phyloP scores from a whole-genome alignment of 1,140 invertebrate genomes.

The Campoletis sonorensis region DNA sequence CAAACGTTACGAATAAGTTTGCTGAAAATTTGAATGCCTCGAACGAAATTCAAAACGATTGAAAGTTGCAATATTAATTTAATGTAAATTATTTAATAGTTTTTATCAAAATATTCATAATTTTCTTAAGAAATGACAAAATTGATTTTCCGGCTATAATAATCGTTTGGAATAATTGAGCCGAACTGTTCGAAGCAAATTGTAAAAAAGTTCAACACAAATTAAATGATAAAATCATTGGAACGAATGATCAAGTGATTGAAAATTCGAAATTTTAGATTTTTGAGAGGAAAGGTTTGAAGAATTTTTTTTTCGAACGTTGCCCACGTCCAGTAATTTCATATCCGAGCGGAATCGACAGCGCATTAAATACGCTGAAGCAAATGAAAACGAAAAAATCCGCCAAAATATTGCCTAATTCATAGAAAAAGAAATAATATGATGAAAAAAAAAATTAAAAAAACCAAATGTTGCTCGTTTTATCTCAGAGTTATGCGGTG shows the following conservation, averaged over 20 bases:
- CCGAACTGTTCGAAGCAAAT: too few relatives aligned
- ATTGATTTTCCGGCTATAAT: not conserved
- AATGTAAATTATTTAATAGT: too few relatives aligned
- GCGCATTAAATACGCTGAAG: conserved; percentile 1
- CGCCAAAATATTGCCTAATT: conserved; percentile 51
- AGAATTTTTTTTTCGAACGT: conserved; percentile 3
- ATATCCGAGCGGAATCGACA: not conserved
- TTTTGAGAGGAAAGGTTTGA: not conserved
- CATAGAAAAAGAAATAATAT: conserved; percentile 44
- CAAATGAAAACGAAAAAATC: conserved; percentile 2
- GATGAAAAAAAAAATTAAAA: too few relatives aligned
- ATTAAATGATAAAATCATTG: too few relatives aligned
- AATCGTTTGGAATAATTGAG: too few relatives aligned
- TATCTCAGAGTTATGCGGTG: conserved; percentile 41
- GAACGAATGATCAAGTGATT: too few relatives aligned
- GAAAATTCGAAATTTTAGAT: too few relatives aligned
- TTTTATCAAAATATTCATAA: too few relatives aligned
- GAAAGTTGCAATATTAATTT: too few relatives aligned
- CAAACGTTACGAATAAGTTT: not conserved
- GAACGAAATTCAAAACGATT: too few relatives aligned
- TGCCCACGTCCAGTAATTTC: not conserved
- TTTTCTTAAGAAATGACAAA: not conserved
- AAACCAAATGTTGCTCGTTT: conserved; percentile 26
- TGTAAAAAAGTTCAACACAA: too few relatives aligned
- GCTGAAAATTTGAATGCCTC: too few relatives aligned